Conservation (phyloP, 92 coral and sea anemone genomes). For the Palythoa heliodiscus region DNA sequence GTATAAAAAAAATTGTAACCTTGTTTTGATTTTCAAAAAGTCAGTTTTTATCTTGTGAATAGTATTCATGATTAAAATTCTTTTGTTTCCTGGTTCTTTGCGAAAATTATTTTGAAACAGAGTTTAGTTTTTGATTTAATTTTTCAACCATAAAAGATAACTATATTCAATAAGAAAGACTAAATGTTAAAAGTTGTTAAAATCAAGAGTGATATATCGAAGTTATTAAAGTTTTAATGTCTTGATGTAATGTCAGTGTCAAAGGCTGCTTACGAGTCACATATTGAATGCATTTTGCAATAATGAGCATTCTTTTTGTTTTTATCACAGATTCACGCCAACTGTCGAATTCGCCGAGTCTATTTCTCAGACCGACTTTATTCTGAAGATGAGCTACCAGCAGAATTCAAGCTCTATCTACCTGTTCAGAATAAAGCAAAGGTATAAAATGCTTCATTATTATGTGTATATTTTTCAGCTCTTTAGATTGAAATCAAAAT, state of each 20-base stretch:
- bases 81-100: neutral
- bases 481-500: neutral
- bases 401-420: slow-evolving; percentile 95
- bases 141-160: neutral
- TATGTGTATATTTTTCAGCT: neutral
- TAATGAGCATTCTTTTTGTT: neutral
- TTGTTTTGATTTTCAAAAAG: neutral
- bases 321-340: slow-evolving; percentile 86
- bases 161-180: neutral
- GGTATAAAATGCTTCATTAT: slow-evolving; percentile 39
- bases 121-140: neutral
- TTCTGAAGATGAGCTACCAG: slow-evolving; percentile 99
- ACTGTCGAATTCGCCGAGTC: slow-evolving; percentile 99
- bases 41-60: neutral
- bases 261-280: neutral
- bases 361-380: slow-evolving; percentile 99
- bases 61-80: neutral
- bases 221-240: slow-evolving; percentile 6
- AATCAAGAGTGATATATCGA: neutral
- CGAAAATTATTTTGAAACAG: neutral
- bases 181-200: slow-evolving; percentile 1
- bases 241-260: neutral
- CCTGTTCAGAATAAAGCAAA: slow-evolving; percentile 90
- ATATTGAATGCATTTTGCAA: neutral
- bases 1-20: neutral